A percentile compares a stretch with the other conserved stretches of the same genome.
phyloP scores from a whole-genome alignment of 2,888 invertebrate genomes.

The Macaria notata region DNA sequence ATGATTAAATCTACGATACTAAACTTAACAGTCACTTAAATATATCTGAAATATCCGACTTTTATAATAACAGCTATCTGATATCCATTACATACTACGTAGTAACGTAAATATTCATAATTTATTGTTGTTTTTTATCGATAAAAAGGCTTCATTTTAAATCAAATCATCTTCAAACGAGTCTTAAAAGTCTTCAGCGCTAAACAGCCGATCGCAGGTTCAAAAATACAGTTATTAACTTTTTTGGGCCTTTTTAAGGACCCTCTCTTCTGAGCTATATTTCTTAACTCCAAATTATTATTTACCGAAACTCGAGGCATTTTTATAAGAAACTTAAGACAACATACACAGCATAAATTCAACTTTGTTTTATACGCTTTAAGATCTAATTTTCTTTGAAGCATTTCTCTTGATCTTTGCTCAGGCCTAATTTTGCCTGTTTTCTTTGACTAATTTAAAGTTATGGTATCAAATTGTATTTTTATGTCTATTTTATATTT shows the following conservation, averaged over 20 bases:
- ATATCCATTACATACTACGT: too few species aligned
- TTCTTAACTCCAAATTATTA: constrained; percentile 37
- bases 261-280: constrained; percentile 25
- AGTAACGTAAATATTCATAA: too few species aligned
- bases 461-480: constrained; percentile 17
- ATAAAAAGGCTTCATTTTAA: not conserved
- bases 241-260: constrained; percentile 21
- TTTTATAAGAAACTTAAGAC: constrained; percentile 25
- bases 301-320: constrained; percentile 33
- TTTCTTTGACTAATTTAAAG: constrained; percentile 24
- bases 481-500: constrained; percentile 13
- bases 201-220: constrained; percentile 26
- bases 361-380: constrained; percentile 3
- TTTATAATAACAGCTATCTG: too few species aligned
- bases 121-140: too few species aligned
- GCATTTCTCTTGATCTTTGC: constrained; percentile 14
- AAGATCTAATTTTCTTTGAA: constrained; percentile 5
- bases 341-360: constrained; percentile 2
- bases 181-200: constrained; percentile 4
- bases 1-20: too few species aligned
- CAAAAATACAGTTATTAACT: constrained; percentile 33
- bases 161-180: constrained; percentile 15
- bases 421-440: constrained; percentile 16
- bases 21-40: too few species aligned
- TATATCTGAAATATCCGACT: too few species aligned